Conservation (phyloP, 2,888 invertebrate genomes). For the Neoascia interrupta region DNA sequence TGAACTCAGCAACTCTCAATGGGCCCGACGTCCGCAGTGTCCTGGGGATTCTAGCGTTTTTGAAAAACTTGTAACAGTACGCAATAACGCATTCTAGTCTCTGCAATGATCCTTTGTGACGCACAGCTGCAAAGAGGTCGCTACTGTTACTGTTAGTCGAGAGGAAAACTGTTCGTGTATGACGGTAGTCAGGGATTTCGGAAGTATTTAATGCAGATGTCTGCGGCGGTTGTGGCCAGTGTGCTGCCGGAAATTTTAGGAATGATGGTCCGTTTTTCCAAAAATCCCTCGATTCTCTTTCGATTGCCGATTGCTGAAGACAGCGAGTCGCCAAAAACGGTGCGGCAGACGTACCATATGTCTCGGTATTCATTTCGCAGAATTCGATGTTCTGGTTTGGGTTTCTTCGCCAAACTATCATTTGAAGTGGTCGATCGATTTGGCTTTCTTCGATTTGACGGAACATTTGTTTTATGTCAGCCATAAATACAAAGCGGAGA, state of each 20-base stretch:
- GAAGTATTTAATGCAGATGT: too few relatives aligned
- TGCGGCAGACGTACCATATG: constrained; percentile 66
- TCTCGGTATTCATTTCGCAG: neutral
- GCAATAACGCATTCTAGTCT: too few relatives aligned
- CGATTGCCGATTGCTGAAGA: constrained; percentile 52
- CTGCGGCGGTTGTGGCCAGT: too few relatives aligned
- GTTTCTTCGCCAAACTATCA: constrained; percentile 62
- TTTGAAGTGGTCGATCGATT: constrained; percentile 53
- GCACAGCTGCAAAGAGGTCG: too few relatives aligned
- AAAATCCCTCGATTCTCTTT: too few relatives aligned
- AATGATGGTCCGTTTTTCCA: too few relatives aligned
- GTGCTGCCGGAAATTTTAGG: too few relatives aligned
- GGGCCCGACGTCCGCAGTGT: neutral
- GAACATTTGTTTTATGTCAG: constrained; percentile 72
- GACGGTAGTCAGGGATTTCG: too few relatives aligned
- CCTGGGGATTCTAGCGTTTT: neutral
- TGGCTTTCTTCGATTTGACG: constrained; percentile 66
- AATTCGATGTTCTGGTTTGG: neutral
- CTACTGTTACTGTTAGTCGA: too few relatives aligned
- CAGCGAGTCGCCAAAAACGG: constrained; percentile 68
- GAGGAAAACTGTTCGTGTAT: too few relatives aligned
- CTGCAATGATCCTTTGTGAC: too few relatives aligned
- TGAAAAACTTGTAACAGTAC: too few relatives aligned
- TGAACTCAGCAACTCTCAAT: neutral
- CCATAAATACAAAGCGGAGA: constrained; percentile 54